Evolutionary conservation across 1,140 invertebrate genomes (phyloP).

Genomic region (Pogonomyrmex barbatus): DNA sequence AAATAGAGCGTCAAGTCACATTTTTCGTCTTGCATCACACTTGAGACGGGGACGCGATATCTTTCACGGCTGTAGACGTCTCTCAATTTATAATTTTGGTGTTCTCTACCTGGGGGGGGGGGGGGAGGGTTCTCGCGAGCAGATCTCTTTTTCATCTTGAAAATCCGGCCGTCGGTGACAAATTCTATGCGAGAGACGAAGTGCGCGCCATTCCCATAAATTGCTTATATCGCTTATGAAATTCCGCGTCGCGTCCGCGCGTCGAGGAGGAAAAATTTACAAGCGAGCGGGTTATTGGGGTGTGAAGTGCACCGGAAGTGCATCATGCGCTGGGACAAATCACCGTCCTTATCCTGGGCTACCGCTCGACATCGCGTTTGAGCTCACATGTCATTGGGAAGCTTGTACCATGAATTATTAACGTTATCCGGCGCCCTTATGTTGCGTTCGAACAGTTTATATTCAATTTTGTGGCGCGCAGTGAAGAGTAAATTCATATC

Average conservation of each 20-base stretch:
- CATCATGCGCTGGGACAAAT: slow-evolving; percentile 66
- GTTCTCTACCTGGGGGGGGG: too few relatives aligned
- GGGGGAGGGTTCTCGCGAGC: neutral
- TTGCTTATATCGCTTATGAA: neutral
- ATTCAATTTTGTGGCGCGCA: slow-evolving; percentile 9
- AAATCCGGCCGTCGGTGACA: slow-evolving; percentile 11
- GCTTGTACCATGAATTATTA: slow-evolving; percentile 28
- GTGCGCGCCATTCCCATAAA: neutral
- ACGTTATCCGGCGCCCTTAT: neutral
- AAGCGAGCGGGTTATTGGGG: slow-evolving; percentile 61
- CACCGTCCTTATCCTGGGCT: slow-evolving; percentile 32
- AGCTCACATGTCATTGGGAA: slow-evolving; percentile 28
- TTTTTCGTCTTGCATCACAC: neutral
- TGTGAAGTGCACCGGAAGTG: slow-evolving; percentile 51
- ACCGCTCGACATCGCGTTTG: slow-evolving; percentile 6
- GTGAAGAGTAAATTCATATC: neutral
- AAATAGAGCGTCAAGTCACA: neutral
- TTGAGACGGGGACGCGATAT: neutral
- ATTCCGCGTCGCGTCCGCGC: slow-evolving; percentile 16
- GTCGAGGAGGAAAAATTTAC: slow-evolving; percentile 62
- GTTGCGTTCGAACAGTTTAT: slow-evolving; percentile 14
- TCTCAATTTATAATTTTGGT: slow-evolving; percentile 29
- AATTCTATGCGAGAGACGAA: slow-evolving; percentile 12
- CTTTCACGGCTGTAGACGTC: neutral
- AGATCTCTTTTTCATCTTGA: neutral